Evolutionary conservation across 2,113 vertebrate genomes (phyloP).

Genomic region (human (Homo sapiens)): GRCh38 chr1:88111001-88111500

Average conservation of each 20-base stretch:
- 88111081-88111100: background rate
- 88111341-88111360: background rate
- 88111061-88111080: background rate
- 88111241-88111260: constrained; percentile 17
- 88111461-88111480: constrained; percentile 41
- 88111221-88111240: background rate
- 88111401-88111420: background rate
- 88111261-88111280: constrained; percentile 6
- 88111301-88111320: background rate
- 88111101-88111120: background rate
- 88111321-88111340: background rate
- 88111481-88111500: constrained; percentile 49
- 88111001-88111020: background rate
- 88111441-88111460: constrained; percentile 24
- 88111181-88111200: constrained; percentile 21
- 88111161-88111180: background rate
- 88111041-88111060: background rate
- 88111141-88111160: background rate
- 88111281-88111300: background rate
- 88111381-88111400: background rate
- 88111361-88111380: constrained; percentile 35
- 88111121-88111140: background rate
- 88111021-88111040: background rate
- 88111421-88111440: constrained; percentile 23
- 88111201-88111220: background rate